Evolutionary conservation across 2,797 vertebrate species (phyloP).

Genomic region (Hypotaenidia okinawae): DNA sequence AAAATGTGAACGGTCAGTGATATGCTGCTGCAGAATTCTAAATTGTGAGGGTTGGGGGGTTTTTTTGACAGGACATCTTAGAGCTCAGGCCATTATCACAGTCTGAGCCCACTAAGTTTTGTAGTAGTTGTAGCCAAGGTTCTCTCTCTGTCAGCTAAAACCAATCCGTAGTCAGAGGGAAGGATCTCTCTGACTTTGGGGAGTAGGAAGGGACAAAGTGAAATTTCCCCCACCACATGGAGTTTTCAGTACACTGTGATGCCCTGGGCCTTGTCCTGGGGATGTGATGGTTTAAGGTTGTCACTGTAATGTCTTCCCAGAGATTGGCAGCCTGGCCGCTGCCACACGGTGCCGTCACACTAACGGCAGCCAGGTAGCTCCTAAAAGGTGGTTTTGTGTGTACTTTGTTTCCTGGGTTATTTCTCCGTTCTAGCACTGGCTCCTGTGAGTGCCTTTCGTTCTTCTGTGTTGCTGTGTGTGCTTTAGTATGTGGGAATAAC

Average conservation of each 20-base stretch:
- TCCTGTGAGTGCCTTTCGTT: background rate
- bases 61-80: background rate
- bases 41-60: background rate
- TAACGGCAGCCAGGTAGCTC: background rate
- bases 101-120: background rate
- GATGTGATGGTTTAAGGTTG: background rate
- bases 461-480: background rate
- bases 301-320: background rate
- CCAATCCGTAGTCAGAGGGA: background rate
- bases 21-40: background rate
- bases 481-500: background rate
- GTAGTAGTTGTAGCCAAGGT: background rate
- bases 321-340: background rate
- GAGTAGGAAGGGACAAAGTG: background rate
- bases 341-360: accelerated
- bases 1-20: background rate
- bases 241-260: background rate
- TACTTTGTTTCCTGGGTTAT: background rate
- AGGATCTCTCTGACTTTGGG: background rate
- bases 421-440: background rate
- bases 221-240: background rate
- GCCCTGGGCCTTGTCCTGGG: background rate
- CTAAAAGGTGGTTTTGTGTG: background rate
- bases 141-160: background rate
- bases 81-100: background rate